phyloP scores from a whole-genome alignment of 2,113 vertebrate genomes.

The Elgaria multicarinata region DNA sequence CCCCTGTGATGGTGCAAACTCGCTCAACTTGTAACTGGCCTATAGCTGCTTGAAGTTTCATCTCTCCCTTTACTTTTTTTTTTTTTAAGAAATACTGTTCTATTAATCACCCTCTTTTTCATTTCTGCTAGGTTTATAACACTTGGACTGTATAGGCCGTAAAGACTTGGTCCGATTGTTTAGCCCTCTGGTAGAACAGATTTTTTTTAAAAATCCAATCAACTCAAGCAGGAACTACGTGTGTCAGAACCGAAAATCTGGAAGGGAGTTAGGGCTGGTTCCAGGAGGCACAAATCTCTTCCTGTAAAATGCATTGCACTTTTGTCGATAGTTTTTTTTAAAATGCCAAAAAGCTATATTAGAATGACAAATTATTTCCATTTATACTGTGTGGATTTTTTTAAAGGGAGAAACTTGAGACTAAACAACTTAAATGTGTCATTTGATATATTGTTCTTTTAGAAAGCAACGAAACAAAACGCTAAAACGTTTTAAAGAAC shows the following conservation, averaged over 20 bases:
- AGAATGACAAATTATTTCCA: constrained; percentile 60
- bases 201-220: constrained; percentile 41
- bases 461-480: constrained; percentile 29
- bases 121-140: constrained; percentile 49
- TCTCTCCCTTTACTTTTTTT: constrained; percentile 38
- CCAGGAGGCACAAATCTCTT: constrained; percentile 39
- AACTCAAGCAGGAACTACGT: constrained; percentile 52
- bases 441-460: constrained; percentile 61
- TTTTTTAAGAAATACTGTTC: constrained; percentile 52
- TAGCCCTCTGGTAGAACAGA: constrained; percentile 55
- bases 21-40: background rate
- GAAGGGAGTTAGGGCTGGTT: constrained; percentile 30
- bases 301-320: constrained; percentile 52
- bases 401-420: constrained; percentile 49
- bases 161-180: constrained; percentile 61
- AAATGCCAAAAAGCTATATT: constrained; percentile 31
- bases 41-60: constrained; percentile 43
- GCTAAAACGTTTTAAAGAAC: constrained; percentile 40
- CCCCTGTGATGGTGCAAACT: too few relatives aligned
- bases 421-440: constrained; percentile 34
- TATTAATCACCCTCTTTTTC: constrained; percentile 57
- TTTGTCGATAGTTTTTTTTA: constrained; percentile 47
- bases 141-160: constrained; percentile 31
- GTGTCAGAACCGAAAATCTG: constrained; percentile 47
- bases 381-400: constrained; percentile 59